These are phyloP conservation scores for Megalonaias nervosa DNA, from an alignment of 1,140 invertebrate species.

Conservation along the genomic window DNA sequence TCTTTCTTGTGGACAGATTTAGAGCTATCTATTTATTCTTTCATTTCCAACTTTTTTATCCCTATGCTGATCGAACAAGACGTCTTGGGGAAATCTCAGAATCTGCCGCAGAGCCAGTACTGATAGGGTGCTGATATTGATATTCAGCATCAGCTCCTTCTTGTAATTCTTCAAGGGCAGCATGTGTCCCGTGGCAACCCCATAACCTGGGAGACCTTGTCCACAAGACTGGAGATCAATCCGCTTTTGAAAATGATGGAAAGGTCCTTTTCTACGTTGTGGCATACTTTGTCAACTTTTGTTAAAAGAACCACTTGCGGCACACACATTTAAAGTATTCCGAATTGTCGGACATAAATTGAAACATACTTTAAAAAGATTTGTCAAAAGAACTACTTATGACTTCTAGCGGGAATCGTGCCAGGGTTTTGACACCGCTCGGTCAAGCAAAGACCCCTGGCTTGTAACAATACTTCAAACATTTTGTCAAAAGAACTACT, in stretches of 20 bases:
- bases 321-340: not conserved
- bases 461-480: no score
- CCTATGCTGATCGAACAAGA: not conserved
- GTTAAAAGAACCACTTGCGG: constrained; percentile 27
- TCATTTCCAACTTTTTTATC: not conserved
- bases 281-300: constrained; percentile 30
- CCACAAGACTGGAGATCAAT: constrained; percentile 9
- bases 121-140: constrained; percentile 10
- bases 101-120: constrained; percentile 14
- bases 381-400: constrained; percentile 25
- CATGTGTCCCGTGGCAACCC: constrained; percentile 26
- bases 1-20: no score
- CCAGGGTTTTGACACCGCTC: no score
- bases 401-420: no score
- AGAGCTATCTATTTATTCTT: no score
- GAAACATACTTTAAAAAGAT: constrained; percentile 26
- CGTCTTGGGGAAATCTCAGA: constrained; percentile 19
- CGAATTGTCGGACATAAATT: no score
- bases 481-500: no score
- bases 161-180: constrained; percentile 31
- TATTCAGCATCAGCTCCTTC: constrained; percentile 11
- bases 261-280: constrained; percentile 12
- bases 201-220: constrained; percentile 14
- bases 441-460: no score
- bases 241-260: constrained; percentile 14